Evolutionary conservation across 2,113 vertebrate genomes (phyloP), one percentile per base, ranked within the genome.

Genomic region (Mustelus asterias): DNA sequence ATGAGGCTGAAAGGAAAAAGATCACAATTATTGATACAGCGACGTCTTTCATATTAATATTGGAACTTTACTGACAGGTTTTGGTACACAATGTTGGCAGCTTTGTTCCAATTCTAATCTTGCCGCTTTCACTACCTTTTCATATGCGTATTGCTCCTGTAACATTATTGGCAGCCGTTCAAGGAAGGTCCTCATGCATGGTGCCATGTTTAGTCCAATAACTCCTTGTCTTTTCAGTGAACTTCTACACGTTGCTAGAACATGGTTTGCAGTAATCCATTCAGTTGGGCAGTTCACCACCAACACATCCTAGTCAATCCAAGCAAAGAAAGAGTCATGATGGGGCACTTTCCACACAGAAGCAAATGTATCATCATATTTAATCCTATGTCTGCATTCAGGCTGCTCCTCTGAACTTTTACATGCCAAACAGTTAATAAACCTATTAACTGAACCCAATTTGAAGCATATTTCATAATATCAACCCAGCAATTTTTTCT

Each of bases 71-170:
- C 2, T 0, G 22, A 94, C n/a, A 44, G 11, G 18, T 67, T 13
- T 48, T 48, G 67, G 18, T 44, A 70, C 6, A 41, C 20, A 44
- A 69, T 44, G 44, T 16, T 41, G 22, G 18, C 24, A 89, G 33
- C 16, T 65, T 93, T 41, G 18, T 70, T 37, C 69, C 8, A 90
- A 29, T 72, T 54, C 69, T 44, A 76, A 33, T 54, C 69, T 76
- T 33, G 24, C 26, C 54, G 44, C 1, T 95, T 95, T 95, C 33
- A 0, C 26, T 96, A 99, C 99, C 99, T 99, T 99, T 95, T 99
- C 99, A 0, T 99, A 99, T 0, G 98, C 97, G 13, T 99, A 99
- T 97, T 99, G 99, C 90, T 99, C 99, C 98, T 99, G 99, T 97
- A 99, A 98, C 99, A 99, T 99, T 86, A 99, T 95, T 0, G 99